Evolutionary conservation across 2,797 vertebrate genomes (phyloP).

Genomic region (Rhyacichthys aspro): DNA sequence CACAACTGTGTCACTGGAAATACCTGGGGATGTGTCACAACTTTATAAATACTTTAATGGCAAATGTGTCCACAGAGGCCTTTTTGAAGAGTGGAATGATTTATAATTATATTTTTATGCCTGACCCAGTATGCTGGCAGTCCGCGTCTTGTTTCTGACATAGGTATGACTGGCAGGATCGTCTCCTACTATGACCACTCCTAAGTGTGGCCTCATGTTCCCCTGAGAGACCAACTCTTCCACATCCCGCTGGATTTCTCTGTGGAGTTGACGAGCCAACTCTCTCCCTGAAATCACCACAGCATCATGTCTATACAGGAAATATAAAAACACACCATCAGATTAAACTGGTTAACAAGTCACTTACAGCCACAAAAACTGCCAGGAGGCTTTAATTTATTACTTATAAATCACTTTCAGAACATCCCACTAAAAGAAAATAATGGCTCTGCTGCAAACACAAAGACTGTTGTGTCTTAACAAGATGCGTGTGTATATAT

Average conservation of each 20-base stretch:
- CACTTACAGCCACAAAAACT: no score
- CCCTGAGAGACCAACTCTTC: slow-evolving; percentile 84
- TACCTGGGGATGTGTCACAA: slow-evolving; percentile 75
- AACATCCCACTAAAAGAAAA: no score
- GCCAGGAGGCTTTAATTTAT: no score
- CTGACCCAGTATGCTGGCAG: slow-evolving; percentile 87
- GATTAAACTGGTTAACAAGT: background rate
- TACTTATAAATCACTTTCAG: no score
- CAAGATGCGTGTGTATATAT: no score
- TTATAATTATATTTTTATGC: slow-evolving; percentile 14
- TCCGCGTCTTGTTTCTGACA: slow-evolving; percentile 90
- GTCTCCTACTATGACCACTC: slow-evolving; percentile 90
- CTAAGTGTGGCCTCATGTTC: slow-evolving; percentile 90
- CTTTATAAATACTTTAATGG: no score
- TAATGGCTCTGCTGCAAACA: no score
- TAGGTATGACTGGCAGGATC: slow-evolving; percentile 90
- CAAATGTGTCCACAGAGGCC: no score
- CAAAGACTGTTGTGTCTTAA: no score
- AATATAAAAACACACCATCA: background rate
- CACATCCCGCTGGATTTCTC: slow-evolving; percentile 87
- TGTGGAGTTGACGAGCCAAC: slow-evolving; percentile 87
- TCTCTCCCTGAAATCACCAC: slow-evolving; percentile 89
- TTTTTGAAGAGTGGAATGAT: background rate
- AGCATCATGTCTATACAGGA: slow-evolving; percentile 74
- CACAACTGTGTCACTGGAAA: slow-evolving; percentile 89